A percentile compares a stretch with the other conserved stretches of the same genome.
Evolutionary conservation across 2,113 vertebrate genomes (phyloP).

Genomic region (Irena cyanogastra): DNA sequence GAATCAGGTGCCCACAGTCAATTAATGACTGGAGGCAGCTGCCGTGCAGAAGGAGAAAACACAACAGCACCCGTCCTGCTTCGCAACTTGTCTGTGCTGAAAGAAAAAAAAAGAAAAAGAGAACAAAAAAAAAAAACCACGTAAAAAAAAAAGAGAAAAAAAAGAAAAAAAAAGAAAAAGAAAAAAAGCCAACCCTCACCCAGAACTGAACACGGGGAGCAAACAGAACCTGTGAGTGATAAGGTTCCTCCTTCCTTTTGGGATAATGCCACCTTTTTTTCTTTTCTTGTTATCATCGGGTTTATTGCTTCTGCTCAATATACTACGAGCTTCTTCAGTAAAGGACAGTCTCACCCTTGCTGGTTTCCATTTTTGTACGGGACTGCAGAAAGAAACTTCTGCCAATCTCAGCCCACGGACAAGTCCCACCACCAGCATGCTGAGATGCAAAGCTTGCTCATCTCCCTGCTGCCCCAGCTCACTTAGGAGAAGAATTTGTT

Average conservation of each 20-base stretch:
- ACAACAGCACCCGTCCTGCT: conserved; percentile 66
- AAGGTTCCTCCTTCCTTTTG: conserved; percentile 60
- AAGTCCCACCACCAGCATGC: background rate
- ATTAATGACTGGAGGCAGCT: conserved; percentile 78
- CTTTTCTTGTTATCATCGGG: conserved; percentile 61
- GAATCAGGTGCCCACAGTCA: conserved; percentile 97
- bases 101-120: background rate
- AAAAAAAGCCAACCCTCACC: conserved; percentile 17
- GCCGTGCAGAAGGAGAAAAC: conserved; percentile 61
- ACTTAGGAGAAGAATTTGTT: conserved; percentile 10
- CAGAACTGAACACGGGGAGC: conserved; percentile 67
- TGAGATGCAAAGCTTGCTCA: conserved; percentile 40
- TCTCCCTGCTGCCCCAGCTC: background rate
- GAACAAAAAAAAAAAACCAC: background rate
- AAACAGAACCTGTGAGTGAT: conserved; percentile 62
- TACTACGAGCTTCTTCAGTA: conserved; percentile 67
- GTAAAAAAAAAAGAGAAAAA: background rate
- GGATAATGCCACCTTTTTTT: conserved; percentile 48
- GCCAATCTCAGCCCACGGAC: background rate
- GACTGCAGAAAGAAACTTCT: conserved; percentile 33
- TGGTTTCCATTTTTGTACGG: conserved; percentile 34
- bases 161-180: background rate
- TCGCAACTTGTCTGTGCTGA: conserved; percentile 66
- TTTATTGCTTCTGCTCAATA: conserved; percentile 73
- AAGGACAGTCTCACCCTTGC: conserved; percentile 55